A percentile compares a stretch with the other conserved stretches of the same genome.
phyloP scores from a whole-genome alignment of 64 coral and sea anemone genomes.

The Dendronephthya gigantea region DNA sequence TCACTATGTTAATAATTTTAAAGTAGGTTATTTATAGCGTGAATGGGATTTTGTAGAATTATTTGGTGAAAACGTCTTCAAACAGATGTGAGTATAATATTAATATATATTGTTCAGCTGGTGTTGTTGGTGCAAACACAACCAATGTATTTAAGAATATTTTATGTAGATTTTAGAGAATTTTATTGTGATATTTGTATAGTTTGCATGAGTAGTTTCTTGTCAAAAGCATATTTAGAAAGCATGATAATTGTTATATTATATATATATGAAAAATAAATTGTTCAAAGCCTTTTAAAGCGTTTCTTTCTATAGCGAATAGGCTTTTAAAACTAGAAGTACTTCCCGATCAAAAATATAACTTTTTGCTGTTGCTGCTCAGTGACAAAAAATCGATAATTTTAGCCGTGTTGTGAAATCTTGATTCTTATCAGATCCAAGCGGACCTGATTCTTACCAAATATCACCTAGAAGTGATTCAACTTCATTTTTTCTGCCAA shows the following conservation, averaged over 20 bases:
- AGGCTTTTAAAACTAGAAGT: too few species aligned
- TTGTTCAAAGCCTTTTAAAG: not conserved
- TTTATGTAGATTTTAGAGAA: not conserved
- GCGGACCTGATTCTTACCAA: too few species aligned
- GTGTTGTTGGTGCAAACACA: not conserved
- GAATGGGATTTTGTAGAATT: conserved; percentile 1
- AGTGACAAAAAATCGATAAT: too few species aligned
- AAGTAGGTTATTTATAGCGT: not conserved
- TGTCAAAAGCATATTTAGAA: not conserved
- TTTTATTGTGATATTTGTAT: not conserved
- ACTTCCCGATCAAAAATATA: too few species aligned
- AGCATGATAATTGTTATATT: not conserved
- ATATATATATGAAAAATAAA: not conserved
- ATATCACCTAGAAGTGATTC: too few species aligned
- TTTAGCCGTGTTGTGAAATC: too few species aligned
- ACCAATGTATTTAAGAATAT: conserved; percentile 6
- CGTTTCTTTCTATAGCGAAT: too few species aligned
- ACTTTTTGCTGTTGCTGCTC: too few species aligned
- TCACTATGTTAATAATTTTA: not conserved
- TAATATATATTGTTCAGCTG: not conserved
- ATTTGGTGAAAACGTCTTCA: not conserved
- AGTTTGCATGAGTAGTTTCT: not conserved
- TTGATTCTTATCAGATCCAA: too few species aligned
- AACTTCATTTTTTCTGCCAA: too few species aligned
- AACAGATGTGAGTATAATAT: not conserved